Percentiles rank a stretch among this genome's conserved stretches.
These are phyloP conservation scores for Trissolcus brochymenae DNA, from an alignment of 2,888 invertebrate species.

Conservation along the genomic window DNA sequence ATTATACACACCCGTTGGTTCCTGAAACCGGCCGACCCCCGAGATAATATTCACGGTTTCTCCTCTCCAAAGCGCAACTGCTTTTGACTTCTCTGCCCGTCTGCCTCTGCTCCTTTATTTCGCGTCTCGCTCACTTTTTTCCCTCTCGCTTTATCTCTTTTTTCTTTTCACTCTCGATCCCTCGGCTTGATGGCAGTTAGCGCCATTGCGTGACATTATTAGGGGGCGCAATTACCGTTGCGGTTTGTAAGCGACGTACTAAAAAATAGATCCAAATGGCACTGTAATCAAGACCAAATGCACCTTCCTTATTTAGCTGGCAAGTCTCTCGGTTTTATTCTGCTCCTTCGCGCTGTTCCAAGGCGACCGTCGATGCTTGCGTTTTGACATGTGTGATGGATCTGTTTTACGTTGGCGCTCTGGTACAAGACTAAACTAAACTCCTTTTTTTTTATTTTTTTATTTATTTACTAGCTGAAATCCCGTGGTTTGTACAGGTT, in stretches of 20 bases:
- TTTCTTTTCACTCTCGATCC: neutral
- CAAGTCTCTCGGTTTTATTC: neutral
- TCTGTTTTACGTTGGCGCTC: constrained; percentile 1
- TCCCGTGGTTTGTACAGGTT: too few species aligned
- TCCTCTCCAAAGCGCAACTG: constrained; percentile 52
- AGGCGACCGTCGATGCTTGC: constrained; percentile 3
- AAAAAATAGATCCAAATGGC: constrained; percentile 23
- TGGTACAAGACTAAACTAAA: neutral
- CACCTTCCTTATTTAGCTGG: constrained; percentile 5
- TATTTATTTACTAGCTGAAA: too few species aligned
- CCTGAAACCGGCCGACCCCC: constrained; percentile 64
- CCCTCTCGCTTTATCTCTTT: constrained; percentile 7
- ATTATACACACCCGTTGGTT: constrained; percentile 66
- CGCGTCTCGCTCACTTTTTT: constrained; percentile 29
- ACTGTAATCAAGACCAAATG: constrained; percentile 28
- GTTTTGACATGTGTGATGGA: constrained; percentile 16
- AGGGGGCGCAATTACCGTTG: constrained; percentile 26
- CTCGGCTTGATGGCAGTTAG: constrained; percentile 5
- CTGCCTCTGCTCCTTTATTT: constrained; percentile 20
- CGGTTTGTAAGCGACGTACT: constrained; percentile 17
- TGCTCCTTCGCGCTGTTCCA: neutral
- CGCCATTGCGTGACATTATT: constrained; percentile 52
- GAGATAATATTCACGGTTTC: constrained; percentile 64
- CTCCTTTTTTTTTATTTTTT: too few species aligned
- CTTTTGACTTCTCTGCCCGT: constrained; percentile 44